Conservation (phyloP, 2,888 invertebrate genomes). For the Punctoribates punctum region DNA sequence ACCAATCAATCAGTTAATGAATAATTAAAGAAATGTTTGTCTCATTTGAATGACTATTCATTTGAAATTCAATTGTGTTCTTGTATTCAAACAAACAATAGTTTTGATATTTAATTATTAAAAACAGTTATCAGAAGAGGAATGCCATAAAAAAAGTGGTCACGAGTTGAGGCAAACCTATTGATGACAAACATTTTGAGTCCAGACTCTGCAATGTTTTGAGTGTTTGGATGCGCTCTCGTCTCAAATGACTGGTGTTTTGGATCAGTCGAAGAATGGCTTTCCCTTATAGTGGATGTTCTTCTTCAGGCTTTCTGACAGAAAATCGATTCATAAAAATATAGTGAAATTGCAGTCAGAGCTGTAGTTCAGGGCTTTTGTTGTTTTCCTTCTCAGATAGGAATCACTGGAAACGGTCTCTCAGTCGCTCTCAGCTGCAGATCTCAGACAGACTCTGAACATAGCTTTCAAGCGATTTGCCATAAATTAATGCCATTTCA, state of each 20-base stretch:
- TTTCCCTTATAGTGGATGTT: background rate
- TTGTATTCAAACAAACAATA: background rate
- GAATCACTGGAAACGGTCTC: conserved; percentile 14
- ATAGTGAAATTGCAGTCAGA: background rate
- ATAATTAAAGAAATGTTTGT: no score
- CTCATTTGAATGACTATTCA: no score
- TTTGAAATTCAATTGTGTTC: no score
- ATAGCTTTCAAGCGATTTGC: background rate
- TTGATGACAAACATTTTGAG: background rate
- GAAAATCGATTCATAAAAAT: conserved; percentile 30
- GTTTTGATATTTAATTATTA: background rate
- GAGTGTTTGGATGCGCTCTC: no score
- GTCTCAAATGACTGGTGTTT: background rate
- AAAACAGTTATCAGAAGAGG: background rate
- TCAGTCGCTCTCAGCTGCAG: background rate
- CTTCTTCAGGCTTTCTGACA: conserved; percentile 22
- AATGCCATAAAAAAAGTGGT: background rate
- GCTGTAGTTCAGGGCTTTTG: conserved; percentile 18
- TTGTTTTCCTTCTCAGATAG: conserved; percentile 20
- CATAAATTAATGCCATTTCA: conserved; percentile 5
- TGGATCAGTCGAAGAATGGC: background rate
- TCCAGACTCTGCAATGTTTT: background rate
- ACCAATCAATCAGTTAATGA: no score
- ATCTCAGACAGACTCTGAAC: conserved; percentile 10
- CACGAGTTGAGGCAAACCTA: background rate